A percentile compares a stretch with the other conserved stretches of the same genome.
These are phyloP conservation scores for Apotomis turbidana DNA, from an alignment of 2,888 invertebrate genomes.

Conservation along the genomic window DNA sequence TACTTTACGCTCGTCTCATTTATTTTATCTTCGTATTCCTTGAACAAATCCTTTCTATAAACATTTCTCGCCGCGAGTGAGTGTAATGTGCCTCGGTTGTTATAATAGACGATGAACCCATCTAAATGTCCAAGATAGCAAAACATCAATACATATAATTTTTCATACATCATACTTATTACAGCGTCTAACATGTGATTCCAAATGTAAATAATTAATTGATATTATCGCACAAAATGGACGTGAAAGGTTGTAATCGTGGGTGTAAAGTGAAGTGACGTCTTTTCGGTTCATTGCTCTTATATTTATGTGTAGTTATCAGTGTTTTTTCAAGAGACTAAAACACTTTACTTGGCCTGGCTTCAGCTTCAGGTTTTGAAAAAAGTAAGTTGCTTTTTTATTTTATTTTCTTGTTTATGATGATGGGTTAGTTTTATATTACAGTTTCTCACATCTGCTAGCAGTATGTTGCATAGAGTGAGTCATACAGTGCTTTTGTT, in stretches of 20 bases:
- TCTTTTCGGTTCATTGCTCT: conserved; percentile 48
- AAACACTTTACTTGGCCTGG: conserved; percentile 34
- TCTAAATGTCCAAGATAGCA: conserved; percentile 43
- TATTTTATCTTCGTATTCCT: conserved; percentile 48
- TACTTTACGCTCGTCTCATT: conserved; percentile 33
- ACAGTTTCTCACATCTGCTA: conserved; percentile 43
- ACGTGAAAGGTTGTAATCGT: conserved; percentile 68
- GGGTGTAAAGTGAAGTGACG: conserved; percentile 67
- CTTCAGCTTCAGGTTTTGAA: conserved; percentile 33
- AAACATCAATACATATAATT: conserved; percentile 20
- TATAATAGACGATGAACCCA: conserved; percentile 53
- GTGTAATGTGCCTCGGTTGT: conserved; percentile 52
- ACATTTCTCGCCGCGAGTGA: conserved; percentile 57
- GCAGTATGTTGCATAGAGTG: conserved; percentile 40
- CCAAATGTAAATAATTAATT: conserved; percentile 72
- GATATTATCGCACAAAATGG: conserved; percentile 70
- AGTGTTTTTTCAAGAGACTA: conserved; percentile 34
- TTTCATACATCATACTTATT: conserved; percentile 42
- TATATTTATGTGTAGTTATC: conserved; percentile 39
- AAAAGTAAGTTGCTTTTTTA: conserved; percentile 45
- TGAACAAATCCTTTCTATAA: conserved; percentile 33
- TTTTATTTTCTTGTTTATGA: conserved; percentile 45
- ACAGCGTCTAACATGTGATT: conserved; percentile 70
- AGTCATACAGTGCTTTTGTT: conserved; percentile 27
- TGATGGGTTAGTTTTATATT: conserved; percentile 33